These are phyloP conservation scores for Charaxes varanes DNA, from an alignment of 1,140 invertebrate genomes.

Conservation along the genomic window DNA sequence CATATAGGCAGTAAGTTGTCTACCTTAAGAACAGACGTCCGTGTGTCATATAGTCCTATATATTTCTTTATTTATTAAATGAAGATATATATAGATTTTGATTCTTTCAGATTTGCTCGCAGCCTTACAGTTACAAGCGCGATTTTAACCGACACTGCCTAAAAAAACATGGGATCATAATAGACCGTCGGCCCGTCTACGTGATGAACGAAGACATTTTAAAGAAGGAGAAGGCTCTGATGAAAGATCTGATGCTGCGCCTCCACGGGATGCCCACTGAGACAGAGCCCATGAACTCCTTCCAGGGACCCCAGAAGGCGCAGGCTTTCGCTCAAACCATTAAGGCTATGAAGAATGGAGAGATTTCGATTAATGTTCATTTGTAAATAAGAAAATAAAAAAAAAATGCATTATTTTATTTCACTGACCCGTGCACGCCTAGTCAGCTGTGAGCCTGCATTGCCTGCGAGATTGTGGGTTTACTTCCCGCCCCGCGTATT, in stretches of 20 bases:
- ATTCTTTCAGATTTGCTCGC: conserved; percentile 43
- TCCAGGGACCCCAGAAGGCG: conserved; percentile 34
- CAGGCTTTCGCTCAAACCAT: conserved; percentile 35
- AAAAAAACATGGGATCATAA: conserved; percentile 49
- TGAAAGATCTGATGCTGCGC: conserved; percentile 32
- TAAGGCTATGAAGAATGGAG: conserved; percentile 28
- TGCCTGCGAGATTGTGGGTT: no score
- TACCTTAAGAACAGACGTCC: no score
- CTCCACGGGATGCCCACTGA: conserved; percentile 27
- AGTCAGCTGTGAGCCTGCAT: no score
- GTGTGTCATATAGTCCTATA: no score
- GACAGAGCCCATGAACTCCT: conserved; percentile 29
- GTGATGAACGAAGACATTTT: conserved; percentile 51
- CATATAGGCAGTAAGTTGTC: no score
- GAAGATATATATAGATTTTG: conserved; percentile 5
- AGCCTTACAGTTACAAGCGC: conserved; percentile 52
- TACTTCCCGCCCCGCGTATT: no score
- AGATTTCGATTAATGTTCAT: conserved; percentile 26
- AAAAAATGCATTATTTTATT: no score
- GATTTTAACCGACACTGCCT: conserved; percentile 55
- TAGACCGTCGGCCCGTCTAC: conserved; percentile 36
- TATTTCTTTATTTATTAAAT: not conserved
- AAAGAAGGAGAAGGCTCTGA: conserved; percentile 31
- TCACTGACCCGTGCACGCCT: no score
- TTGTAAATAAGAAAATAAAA: no score